phyloP scores from a whole-genome alignment of 2,113 vertebrate genomes.

The Ptilorrhoa leucosticta region DNA sequence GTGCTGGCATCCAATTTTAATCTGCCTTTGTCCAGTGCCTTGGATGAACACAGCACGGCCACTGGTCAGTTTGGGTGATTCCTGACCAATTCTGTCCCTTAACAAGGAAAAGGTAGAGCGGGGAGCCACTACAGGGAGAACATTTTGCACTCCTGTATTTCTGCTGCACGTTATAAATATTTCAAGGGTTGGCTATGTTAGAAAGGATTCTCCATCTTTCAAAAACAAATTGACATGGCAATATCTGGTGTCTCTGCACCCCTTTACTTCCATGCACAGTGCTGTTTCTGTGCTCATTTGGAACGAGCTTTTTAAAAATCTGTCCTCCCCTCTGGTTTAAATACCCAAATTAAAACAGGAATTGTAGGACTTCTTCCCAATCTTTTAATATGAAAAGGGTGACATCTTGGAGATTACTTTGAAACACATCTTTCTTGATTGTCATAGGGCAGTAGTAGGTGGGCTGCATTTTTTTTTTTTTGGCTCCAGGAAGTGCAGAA shows the following conservation, averaged over 20 bases:
- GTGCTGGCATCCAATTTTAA: not conserved
- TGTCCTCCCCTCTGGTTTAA: not conserved
- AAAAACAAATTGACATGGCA: not conserved
- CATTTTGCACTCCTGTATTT: not conserved
- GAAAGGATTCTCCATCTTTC: not conserved
- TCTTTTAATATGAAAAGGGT: not conserved
- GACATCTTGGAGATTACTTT: not conserved
- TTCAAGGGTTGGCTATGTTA: not conserved
- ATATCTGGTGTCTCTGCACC: not conserved
- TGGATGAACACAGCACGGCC: not conserved
- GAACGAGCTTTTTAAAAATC: not conserved
- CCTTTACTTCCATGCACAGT: not conserved
- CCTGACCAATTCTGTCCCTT: not conserved
- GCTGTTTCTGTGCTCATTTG: not conserved
- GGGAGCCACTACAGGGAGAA: not conserved
- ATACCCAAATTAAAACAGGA: not conserved
- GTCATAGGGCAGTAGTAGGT: not conserved
- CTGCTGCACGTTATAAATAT: not conserved
- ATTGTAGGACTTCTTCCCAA: not conserved
- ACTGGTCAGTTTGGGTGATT: not conserved
- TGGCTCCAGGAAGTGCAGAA: not conserved
- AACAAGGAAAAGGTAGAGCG: not conserved
- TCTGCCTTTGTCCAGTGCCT: not conserved
- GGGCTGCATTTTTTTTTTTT: not conserved
- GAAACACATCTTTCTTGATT: not conserved